Percentiles rank a stretch among this genome's conserved stretches.
Conservation (phyloP, 1,140 invertebrate genomes). For the Phthorimaea operculella region DNA sequence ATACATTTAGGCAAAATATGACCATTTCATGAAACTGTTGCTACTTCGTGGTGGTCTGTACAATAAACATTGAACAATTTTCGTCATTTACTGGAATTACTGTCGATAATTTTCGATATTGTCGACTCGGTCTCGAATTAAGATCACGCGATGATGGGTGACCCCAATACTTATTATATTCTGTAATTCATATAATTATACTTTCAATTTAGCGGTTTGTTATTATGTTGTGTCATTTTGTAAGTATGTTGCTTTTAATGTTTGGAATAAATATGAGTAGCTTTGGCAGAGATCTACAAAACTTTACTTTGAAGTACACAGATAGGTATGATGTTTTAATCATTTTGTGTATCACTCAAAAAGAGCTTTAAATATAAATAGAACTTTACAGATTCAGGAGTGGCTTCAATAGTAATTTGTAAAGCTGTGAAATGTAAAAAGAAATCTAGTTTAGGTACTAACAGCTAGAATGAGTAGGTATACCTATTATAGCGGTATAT, state of each 20-base stretch:
- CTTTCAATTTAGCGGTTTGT: slow-evolving; percentile 1
- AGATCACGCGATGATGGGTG: slow-evolving; percentile 9
- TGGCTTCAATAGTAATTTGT: no score
- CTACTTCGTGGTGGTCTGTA: background rate
- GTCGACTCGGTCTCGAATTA: slow-evolving; percentile 13
- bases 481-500: no score
- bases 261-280: no score
- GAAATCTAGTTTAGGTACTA: no score
- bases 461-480: no score
- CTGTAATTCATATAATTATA: background rate
- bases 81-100: slow-evolving; percentile 19
- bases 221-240: background rate
- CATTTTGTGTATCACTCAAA: no score
- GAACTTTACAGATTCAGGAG: no score
- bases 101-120: slow-evolving; percentile 19
- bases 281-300: no score
- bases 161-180: background rate
- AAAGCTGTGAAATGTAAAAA: no score
- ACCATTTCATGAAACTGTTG: background rate
- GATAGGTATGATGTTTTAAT: no score
- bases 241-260: background rate
- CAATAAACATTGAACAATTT: slow-evolving; percentile 17
- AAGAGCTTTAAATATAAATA: no score
- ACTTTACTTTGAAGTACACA: no score
- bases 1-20: background rate